phyloP scores from a whole-genome alignment of 1,140 invertebrate species.

The Camponotus floridanus region DNA sequence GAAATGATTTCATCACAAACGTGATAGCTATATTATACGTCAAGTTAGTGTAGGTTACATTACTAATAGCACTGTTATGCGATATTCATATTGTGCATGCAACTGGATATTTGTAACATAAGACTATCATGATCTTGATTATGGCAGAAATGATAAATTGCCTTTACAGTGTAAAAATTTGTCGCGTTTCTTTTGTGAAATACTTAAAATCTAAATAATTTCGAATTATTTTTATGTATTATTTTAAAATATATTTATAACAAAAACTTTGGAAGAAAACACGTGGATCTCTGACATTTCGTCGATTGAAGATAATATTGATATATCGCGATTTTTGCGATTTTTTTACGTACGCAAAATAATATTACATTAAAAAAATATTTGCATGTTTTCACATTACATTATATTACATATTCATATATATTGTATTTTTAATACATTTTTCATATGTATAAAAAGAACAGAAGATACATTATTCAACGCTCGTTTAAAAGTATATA shows the following conservation, averaged over 20 bases:
- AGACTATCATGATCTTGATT: conserved; percentile 11
- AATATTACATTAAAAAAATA: too few species aligned
- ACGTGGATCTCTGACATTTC: neutral
- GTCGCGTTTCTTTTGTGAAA: neutral
- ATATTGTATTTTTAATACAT: neutral
- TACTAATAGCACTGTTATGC: conserved; percentile 18
- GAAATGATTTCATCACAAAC: neutral
- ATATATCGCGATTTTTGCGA: too few species aligned
- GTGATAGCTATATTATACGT: neutral
- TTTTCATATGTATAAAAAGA: neutral
- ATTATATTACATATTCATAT: conserved; percentile 7
- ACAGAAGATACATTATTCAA: neutral
- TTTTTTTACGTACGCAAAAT: too few species aligned
- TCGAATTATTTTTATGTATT: neutral
- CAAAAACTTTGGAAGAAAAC: neutral
- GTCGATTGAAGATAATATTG: too few species aligned
- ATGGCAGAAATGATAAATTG: neutral
- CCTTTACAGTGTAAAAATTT: neutral
- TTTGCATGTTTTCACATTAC: too few species aligned
- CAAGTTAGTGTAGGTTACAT: conserved; percentile 3
- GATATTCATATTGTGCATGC: conserved; percentile 3
- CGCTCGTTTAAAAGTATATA: neutral
- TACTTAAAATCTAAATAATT: neutral
- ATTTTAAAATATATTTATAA: conserved; percentile 9
- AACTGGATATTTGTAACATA: conserved; percentile 25